A percentile compares a stretch with the other conserved stretches of the same genome.
Conservation (phyloP, 2,888 invertebrate genomes). For the Cryptus viduatorius region DNA sequence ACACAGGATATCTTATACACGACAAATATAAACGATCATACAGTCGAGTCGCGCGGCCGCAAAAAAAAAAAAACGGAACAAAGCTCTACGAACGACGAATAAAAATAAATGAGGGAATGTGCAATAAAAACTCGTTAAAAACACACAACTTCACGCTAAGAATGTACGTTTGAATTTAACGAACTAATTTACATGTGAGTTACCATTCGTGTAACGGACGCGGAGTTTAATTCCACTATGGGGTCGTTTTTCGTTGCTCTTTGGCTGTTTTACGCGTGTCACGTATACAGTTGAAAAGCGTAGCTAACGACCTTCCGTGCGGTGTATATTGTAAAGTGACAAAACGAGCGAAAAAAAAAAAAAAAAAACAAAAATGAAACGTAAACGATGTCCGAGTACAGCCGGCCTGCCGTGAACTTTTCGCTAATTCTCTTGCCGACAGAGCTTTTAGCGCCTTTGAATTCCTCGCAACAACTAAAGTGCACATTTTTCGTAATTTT, state of each 20-base stretch:
- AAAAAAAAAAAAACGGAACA: background rate
- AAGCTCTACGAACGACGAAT: background rate
- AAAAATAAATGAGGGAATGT: background rate
- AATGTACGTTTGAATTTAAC: constrained; percentile 1
- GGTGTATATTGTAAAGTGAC: background rate
- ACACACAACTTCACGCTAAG: background rate
- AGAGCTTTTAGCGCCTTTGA: background rate
- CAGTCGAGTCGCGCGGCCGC: background rate
- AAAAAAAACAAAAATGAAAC: background rate
- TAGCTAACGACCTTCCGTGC: constrained; percentile 18
- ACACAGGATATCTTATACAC: background rate
- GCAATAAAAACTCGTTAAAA: constrained; percentile 1
- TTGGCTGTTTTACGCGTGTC: constrained; percentile 18
- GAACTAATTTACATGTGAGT: constrained; percentile 40
- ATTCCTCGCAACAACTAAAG: background rate
- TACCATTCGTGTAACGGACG: constrained; percentile 21
- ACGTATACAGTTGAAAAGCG: constrained; percentile 11
- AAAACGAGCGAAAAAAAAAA: constrained; percentile 12
- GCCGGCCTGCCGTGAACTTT: background rate
- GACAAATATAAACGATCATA: background rate
- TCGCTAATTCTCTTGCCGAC: background rate
- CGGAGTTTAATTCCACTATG: background rate
- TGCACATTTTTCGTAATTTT: background rate
- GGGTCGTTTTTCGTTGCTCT: background rate
- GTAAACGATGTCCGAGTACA: background rate